Conservation (phyloP, 2,113 vertebrate species). For the Probosciger aterrimus region DNA sequence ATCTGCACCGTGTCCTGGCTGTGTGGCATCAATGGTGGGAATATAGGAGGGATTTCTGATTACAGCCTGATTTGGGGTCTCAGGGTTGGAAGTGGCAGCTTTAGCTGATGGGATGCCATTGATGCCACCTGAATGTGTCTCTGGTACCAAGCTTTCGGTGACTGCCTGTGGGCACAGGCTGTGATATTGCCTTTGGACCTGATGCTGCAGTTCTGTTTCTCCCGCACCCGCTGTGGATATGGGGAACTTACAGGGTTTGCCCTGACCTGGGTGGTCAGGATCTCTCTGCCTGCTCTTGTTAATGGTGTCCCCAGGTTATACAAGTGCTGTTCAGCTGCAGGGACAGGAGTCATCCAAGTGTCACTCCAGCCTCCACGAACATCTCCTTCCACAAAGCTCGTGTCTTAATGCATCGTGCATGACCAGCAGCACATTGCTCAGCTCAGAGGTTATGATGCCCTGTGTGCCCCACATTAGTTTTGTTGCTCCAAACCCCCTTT, state of each 20-base stretch:
- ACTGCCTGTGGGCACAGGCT: not conserved
- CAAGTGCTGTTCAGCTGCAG: not conserved
- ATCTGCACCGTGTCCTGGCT: not conserved
- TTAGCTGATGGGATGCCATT: not conserved
- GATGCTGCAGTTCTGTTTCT: not conserved
- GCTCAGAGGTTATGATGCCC: not conserved
- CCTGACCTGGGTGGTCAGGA: not conserved
- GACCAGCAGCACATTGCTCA: not conserved
- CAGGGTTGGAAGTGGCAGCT: not conserved
- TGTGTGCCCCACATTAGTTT: not conserved
- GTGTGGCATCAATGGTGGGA: rapidly evolving
- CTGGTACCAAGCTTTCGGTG: not conserved
- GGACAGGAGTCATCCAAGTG: not conserved
- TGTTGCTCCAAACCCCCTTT: not conserved
- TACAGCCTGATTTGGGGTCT: not conserved
- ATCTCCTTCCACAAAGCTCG: not conserved
- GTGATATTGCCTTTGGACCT: not conserved
- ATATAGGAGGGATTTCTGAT: not conserved
- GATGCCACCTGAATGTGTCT: not conserved
- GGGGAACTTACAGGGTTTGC: not conserved
- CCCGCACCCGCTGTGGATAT: not conserved
- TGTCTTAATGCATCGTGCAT: not conserved
- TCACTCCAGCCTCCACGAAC: not conserved
- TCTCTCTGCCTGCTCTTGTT: not conserved
- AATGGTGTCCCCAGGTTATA: not conserved